These are phyloP conservation scores for Gambusia affinis DNA, from an alignment of 2,113 vertebrate genomes.

Conservation along the genomic window DNA sequence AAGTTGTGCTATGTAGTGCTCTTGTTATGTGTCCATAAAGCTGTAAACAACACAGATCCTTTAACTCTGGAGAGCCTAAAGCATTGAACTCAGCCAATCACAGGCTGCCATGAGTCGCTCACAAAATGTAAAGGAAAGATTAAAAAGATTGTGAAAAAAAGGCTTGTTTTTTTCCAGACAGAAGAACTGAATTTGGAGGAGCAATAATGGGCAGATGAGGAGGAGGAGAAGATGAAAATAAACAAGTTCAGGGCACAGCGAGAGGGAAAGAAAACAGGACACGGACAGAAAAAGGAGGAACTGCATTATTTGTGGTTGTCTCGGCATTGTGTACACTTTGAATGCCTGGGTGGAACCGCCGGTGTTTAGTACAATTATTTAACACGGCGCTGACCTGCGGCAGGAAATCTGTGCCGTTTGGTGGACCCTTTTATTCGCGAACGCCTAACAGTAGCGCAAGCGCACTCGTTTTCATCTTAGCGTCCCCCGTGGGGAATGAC, in stretches of 20 bases:
- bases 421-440: conserved; percentile 39
- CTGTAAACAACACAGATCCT: conserved; percentile 29
- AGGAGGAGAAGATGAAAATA: conserved; percentile 28
- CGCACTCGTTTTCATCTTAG: conserved; percentile 48
- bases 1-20: not conserved
- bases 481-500: conserved; percentile 41
- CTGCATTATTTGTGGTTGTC: conserved; percentile 51
- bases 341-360: conserved; percentile 66
- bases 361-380: conserved; percentile 58
- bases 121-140: not conserved
- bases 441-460: conserved; percentile 31
- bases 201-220: conserved; percentile 3
- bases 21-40: not conserved
- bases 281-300: conserved; percentile 38
- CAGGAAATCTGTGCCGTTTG: conserved; percentile 61
- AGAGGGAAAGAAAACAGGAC: conserved; percentile 47
- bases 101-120: conserved; percentile 8
- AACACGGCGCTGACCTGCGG: conserved; percentile 53
- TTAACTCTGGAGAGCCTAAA: conserved; percentile 5
- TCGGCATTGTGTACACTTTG: conserved; percentile 64
- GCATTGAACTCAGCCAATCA: conserved; percentile 31
- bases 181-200: conserved; percentile 13
- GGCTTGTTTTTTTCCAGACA: conserved; percentile 3
- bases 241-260: conserved; percentile 24
- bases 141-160: not conserved